These are phyloP conservation scores for Mus spretus DNA, from an alignment of 2,797 vertebrate genomes.

Conservation along the genomic window DNA sequence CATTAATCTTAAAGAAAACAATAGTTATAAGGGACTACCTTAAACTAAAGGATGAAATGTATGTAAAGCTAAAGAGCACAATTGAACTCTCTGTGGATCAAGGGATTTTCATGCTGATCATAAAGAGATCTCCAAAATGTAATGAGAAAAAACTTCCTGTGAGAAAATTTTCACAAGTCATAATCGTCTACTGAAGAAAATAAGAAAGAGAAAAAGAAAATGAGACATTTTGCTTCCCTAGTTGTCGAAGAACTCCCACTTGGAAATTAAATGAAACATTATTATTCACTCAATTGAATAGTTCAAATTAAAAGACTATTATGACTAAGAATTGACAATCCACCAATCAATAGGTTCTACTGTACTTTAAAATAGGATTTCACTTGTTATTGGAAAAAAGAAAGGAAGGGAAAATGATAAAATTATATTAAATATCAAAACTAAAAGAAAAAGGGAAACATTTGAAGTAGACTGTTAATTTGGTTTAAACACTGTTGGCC, in stretches of 20 bases:
- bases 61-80: constrained; percentile 9
- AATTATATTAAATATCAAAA: not conserved
- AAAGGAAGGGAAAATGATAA: not conserved
- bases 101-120: not conserved
- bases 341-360: not conserved
- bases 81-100: not conserved
- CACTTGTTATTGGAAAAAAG: not conserved
- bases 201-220: not conserved
- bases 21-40: not conserved
- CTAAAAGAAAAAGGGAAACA: not conserved
- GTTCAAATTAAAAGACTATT: not conserved
- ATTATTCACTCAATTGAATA: not conserved
- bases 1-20: not conserved
- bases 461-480: not conserved
- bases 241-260: not conserved
- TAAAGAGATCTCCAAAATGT: not conserved
- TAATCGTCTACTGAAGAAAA: not conserved
- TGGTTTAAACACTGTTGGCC: not conserved
- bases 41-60: not conserved
- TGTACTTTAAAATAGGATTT: not conserved
- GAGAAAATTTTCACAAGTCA: not conserved
- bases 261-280: not conserved
- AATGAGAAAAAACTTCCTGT: not conserved
- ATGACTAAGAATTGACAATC: not conserved
- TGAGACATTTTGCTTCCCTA: not conserved